Conservation (phyloP, 1,140 invertebrate species). For the Zaprionus lachaisei region DNA sequence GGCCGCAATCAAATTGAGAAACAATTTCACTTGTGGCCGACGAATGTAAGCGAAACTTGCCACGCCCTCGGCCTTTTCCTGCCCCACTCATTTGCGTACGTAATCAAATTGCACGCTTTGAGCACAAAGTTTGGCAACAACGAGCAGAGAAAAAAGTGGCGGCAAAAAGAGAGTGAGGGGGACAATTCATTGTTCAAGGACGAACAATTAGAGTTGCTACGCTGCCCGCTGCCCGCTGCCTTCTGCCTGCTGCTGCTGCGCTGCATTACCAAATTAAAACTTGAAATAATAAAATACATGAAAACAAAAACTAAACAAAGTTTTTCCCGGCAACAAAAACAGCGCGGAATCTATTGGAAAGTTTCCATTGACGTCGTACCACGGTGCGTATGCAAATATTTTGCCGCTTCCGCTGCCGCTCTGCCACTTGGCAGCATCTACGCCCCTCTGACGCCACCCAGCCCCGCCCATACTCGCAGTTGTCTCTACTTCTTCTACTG, state of each 20-base stretch:
- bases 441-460: slow-evolving; percentile 15
- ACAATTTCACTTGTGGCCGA: slow-evolving; percentile 24
- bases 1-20: slow-evolving; percentile 39
- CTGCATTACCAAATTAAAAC: slow-evolving; percentile 78
- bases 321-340: slow-evolving; percentile 34
- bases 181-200: slow-evolving; percentile 63
- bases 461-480: neutral
- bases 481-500: slow-evolving; percentile 8
- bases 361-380: slow-evolving; percentile 39
- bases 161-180: slow-evolving; percentile 58
- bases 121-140: slow-evolving; percentile 23
- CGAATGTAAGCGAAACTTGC: slow-evolving; percentile 37
- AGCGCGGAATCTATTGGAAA: slow-evolving; percentile 31
- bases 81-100: slow-evolving; percentile 45
- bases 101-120: slow-evolving; percentile 49
- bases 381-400: slow-evolving; percentile 75
- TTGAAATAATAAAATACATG: slow-evolving; percentile 36
- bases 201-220: slow-evolving; percentile 63
- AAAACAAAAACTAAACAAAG: slow-evolving; percentile 73
- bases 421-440: slow-evolving; percentile 62
- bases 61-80: slow-evolving; percentile 13
- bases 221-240: neutral
- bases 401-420: slow-evolving; percentile 31
- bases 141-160: slow-evolving; percentile 8
- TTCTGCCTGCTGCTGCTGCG: slow-evolving; percentile 26